Evolutionary conservation across 2,797 vertebrate genomes (phyloP).

Genomic region (Oreochromis grahami): DNA sequence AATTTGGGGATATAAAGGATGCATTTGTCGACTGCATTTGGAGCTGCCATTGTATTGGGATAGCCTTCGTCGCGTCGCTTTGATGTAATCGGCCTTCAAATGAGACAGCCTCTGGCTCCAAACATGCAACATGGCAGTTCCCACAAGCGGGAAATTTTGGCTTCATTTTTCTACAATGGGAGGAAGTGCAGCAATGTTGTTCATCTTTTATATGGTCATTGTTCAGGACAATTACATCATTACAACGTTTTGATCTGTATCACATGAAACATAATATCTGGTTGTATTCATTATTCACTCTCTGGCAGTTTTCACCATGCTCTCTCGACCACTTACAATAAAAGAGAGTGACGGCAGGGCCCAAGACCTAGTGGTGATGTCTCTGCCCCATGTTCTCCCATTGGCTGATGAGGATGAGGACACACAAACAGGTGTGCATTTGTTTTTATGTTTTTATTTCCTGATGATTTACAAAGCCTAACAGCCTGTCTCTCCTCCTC

Average conservation of each 20-base stretch:
- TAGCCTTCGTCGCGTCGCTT: neutral
- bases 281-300: neutral
- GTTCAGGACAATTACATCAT: neutral
- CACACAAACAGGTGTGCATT: conserved; percentile 5
- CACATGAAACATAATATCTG: neutral
- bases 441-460: neutral
- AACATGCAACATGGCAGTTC: neutral
- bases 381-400: neutral
- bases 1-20: neutral
- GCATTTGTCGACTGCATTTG: neutral
- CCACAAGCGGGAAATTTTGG: neutral
- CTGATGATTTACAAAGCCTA: neutral
- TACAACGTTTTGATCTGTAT: neutral
- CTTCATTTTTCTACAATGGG: neutral
- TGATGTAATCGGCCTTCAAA: neutral
- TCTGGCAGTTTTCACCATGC: conserved; percentile 28
- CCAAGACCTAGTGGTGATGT: neutral
- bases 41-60: neutral
- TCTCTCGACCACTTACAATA: conserved; percentile 20
- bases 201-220: neutral
- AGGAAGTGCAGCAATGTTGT: neutral
- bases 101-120: neutral
- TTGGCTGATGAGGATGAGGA: conserved; percentile 1
- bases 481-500: neutral
- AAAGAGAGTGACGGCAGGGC: neutral